A percentile compares a stretch with the other conserved stretches of the same genome.
Conservation (phyloP, 1,140 invertebrate species). For the Bilobella aurantiaca region DNA sequence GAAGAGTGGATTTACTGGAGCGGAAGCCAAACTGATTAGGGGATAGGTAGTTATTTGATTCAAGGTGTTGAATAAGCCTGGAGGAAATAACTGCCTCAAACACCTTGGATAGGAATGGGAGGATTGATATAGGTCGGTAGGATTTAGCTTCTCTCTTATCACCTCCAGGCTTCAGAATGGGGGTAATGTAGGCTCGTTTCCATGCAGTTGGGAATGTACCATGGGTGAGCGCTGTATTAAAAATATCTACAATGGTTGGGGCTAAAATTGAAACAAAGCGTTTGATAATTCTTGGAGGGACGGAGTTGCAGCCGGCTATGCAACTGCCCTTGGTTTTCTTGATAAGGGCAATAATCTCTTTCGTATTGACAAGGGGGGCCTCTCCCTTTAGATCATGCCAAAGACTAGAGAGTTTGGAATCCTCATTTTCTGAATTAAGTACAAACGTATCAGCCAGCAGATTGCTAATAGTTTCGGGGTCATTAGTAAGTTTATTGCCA, state of each 20-base stretch:
- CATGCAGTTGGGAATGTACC: not conserved
- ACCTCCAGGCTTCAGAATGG: slow-evolving; percentile 9
- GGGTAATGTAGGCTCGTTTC: not conserved
- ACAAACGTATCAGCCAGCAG: too few relatives aligned
- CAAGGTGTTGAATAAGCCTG: not conserved
- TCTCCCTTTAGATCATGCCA: too few relatives aligned
- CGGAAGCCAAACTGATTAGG: slow-evolving; percentile 14
- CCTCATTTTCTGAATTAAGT: too few relatives aligned
- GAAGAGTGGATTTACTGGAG: not conserved
- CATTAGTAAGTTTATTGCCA: too few relatives aligned
- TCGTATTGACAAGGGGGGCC: too few relatives aligned
- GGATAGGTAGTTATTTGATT: not conserved
- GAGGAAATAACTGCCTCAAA: slow-evolving; percentile 8
- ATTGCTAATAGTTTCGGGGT: too few relatives aligned
- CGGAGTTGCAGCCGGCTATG: too few relatives aligned
- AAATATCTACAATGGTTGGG: not conserved
- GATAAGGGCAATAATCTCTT: too few relatives aligned
- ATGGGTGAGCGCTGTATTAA: not conserved
- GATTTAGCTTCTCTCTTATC: not conserved
- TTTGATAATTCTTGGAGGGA: not conserved
- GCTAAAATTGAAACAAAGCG: not conserved
- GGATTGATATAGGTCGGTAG: slow-evolving; percentile 4
- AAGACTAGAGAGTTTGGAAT: too few relatives aligned
- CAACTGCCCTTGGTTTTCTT: too few relatives aligned
- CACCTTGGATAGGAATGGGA: slow-evolving; percentile 1